These are phyloP conservation scores for Rhagologus leucostigma DNA, from an alignment of 2,113 vertebrate genomes.

Conservation along the genomic window DNA sequence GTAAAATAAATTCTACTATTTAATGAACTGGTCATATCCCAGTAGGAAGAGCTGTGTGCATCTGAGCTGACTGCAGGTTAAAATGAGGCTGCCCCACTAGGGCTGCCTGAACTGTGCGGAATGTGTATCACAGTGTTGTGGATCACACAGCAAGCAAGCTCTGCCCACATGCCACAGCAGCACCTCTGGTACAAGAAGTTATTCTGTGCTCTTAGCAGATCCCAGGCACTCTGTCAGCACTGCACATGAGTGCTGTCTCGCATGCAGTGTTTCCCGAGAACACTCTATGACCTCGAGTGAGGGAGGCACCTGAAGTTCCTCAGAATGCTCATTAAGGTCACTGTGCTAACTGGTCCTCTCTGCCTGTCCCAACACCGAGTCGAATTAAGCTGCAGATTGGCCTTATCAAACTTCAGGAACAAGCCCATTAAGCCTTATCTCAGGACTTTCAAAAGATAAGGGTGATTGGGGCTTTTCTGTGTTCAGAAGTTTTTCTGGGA, in stretches of 20 bases:
- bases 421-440: not conserved
- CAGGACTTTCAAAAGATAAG: not conserved
- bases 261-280: not conserved
- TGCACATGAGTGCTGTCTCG: accelerated
- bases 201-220: not conserved
- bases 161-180: not conserved
- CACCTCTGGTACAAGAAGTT: not conserved
- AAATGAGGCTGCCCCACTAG: not conserved
- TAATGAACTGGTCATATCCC: not conserved
- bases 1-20: not conserved
- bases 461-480: not conserved
- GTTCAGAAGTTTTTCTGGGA: not conserved
- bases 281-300: accelerated
- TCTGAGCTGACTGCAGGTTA: not conserved
- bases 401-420: not conserved
- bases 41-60: not conserved
- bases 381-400: not conserved
- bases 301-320: not conserved
- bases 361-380: not conserved
- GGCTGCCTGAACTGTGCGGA: not conserved
- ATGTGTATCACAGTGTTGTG: accelerated
- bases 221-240: not conserved
- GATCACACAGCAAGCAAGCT: accelerated
- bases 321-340: not conserved
- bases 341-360: not conserved